These are phyloP conservation scores for Melipona beecheii DNA, from an alignment of 2,888 invertebrate species.

Conservation along the genomic window DNA sequence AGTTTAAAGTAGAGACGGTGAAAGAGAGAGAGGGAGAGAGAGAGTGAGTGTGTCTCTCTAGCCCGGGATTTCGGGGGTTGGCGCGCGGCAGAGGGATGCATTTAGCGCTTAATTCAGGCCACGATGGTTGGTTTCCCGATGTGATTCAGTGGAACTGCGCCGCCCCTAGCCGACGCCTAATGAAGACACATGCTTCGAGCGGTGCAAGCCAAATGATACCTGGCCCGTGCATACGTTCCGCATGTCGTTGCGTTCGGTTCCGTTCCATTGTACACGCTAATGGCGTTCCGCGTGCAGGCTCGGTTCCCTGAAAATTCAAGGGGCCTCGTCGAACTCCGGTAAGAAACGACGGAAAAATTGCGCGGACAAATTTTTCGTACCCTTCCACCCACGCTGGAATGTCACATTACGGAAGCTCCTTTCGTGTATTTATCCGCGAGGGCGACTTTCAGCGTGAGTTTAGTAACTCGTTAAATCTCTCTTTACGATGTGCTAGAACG, in stretches of 20 bases:
- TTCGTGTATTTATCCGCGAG: neutral
- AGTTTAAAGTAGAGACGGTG: slow-evolving; percentile 67
- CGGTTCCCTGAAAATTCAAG: slow-evolving; percentile 52
- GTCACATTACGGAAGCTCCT: neutral
- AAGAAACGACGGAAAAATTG: slow-evolving; percentile 27
- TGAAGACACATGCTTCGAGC: slow-evolving; percentile 79
- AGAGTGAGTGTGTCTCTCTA: neutral
- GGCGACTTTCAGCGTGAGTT: neutral
- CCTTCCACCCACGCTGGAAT: neutral
- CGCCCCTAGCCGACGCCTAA: slow-evolving; percentile 75
- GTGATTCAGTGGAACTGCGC: slow-evolving; percentile 77
- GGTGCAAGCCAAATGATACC: slow-evolving; percentile 78
- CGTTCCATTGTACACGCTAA: slow-evolving; percentile 76
- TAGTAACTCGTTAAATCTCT: neutral
- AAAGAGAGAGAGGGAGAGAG: slow-evolving; percentile 21
- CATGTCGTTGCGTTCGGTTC: slow-evolving; percentile 74
- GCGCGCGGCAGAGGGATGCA: slow-evolving; percentile 67
- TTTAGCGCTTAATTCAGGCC: slow-evolving; percentile 79
- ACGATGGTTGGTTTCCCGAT: slow-evolving; percentile 76
- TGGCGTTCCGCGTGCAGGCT: slow-evolving; percentile 59
- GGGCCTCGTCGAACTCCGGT: slow-evolving; percentile 30
- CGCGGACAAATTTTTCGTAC: neutral
- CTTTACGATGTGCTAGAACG: neutral
- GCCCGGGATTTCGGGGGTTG: slow-evolving; percentile 30
- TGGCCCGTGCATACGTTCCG: slow-evolving; percentile 74